Percentiles rank a stretch among this genome's conserved stretches.
phyloP scores from a whole-genome alignment of 2,888 invertebrate species.

The Antheraea yamamai region DNA sequence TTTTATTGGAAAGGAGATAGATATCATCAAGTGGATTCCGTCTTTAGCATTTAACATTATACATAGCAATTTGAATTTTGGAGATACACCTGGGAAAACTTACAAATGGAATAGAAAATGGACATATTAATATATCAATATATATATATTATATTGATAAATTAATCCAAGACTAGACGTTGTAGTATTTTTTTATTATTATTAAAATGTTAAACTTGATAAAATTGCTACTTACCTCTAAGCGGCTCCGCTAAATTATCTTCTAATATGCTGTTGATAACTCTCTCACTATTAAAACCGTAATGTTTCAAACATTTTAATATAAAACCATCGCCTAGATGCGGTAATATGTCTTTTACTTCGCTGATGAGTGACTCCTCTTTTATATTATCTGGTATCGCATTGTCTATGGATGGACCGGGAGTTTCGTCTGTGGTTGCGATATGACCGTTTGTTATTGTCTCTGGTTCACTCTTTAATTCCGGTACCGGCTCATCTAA shows the following conservation, averaged over 20 bases:
- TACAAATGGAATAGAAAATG: too few species aligned
- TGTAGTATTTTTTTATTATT: too few species aligned
- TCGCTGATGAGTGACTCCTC: slow-evolving; percentile 81
- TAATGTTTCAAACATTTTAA: slow-evolving; percentile 89
- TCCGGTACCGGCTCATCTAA: slow-evolving; percentile 66
- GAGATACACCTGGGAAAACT: too few species aligned
- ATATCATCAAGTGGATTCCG: too few species aligned
- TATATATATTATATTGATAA: too few species aligned
- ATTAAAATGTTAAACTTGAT: too few species aligned
- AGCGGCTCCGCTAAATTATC: slow-evolving; percentile 77
- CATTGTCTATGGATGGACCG: slow-evolving; percentile 49
- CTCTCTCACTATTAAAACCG: slow-evolving; percentile 87
- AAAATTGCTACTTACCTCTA: slow-evolving; percentile 48
- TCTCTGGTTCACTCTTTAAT: slow-evolving; percentile 27
- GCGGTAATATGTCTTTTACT: slow-evolving; percentile 90
- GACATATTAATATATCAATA: too few species aligned
- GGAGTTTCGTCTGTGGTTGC: slow-evolving; percentile 41
- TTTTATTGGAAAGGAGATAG: too few species aligned
- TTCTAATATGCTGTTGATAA: slow-evolving; percentile 92
- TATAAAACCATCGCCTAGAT: slow-evolving; percentile 89
- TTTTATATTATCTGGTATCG: slow-evolving; percentile 70
- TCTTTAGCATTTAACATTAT: too few species aligned
- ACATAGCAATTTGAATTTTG: too few species aligned
- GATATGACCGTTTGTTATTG: slow-evolving; percentile 52
- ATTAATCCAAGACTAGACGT: too few species aligned